phyloP scores from a whole-genome alignment of 2,888 invertebrate species.

The Melanargia galathea region DNA sequence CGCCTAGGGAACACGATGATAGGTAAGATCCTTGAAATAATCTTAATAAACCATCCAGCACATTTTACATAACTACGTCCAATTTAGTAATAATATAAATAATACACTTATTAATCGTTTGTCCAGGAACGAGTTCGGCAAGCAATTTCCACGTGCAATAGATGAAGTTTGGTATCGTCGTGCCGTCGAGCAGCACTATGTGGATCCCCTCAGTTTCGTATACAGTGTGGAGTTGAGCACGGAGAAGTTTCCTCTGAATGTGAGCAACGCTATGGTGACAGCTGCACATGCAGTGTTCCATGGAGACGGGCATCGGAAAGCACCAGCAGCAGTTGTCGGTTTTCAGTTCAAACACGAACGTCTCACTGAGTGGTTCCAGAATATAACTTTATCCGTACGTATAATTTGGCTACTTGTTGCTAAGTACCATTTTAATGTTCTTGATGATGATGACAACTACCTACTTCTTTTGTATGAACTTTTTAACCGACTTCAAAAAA shows the following conservation, averaged over 20 bases:
- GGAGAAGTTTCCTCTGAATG: slow-evolving; percentile 75
- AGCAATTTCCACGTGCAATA: slow-evolving; percentile 88
- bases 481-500: too few relatives aligned
- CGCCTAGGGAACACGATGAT: slow-evolving; percentile 69
- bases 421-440: neutral
- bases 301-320: slow-evolving; percentile 80
- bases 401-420: neutral
- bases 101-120: neutral
- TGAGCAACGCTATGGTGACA: slow-evolving; percentile 88
- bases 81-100: too few relatives aligned
- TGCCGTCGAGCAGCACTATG: slow-evolving; percentile 92
- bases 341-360: slow-evolving; percentile 92
- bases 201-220: slow-evolving; percentile 90
- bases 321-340: slow-evolving; percentile 87
- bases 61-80: neutral
- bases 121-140: slow-evolving; percentile 86
- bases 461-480: neutral
- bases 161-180: slow-evolving; percentile 95
- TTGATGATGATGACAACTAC: neutral
- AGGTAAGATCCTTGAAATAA: slow-evolving; percentile 52
- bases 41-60: neutral
- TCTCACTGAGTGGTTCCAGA: slow-evolving; percentile 89
- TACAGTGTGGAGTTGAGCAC: slow-evolving; percentile 80
- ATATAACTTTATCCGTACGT: slow-evolving; percentile 88
- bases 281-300: slow-evolving; percentile 93